phyloP scores from a whole-genome alignment of 2,888 invertebrate species.

The Conchocele bisecta region DNA sequence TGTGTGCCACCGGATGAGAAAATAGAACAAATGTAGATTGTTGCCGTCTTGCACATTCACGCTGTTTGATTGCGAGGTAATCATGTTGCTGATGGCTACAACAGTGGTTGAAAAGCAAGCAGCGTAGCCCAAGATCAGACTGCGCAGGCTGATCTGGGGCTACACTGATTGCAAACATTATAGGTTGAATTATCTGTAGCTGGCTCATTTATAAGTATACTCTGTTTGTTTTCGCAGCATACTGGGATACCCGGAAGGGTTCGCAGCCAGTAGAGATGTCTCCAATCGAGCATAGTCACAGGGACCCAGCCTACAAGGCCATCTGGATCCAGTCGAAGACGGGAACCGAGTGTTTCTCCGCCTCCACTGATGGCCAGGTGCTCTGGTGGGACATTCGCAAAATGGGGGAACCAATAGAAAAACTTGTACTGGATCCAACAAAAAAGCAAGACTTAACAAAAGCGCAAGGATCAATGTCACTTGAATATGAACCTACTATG shows the following conservation, averaged over 20 bases:
- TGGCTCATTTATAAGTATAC: too few species aligned
- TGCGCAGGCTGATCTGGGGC: too few species aligned
- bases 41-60: too few species aligned
- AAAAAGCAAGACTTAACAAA: conserved; percentile 87
- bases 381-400: conserved; percentile 93
- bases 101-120: too few species aligned
- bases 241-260: conserved; percentile 87
- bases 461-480: conserved; percentile 89
- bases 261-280: conserved; percentile 91
- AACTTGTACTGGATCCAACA: conserved; percentile 88
- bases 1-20: too few species aligned
- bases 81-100: too few species aligned
- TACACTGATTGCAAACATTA: too few species aligned
- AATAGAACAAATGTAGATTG: too few species aligned
- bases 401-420: conserved; percentile 88
- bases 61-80: too few species aligned
- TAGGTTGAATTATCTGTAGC: too few species aligned
- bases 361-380: conserved; percentile 95
- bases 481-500: conserved; percentile 93
- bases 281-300: conserved; percentile 91
- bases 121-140: too few species aligned
- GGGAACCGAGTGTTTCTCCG: conserved; percentile 96
- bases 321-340: conserved; percentile 97
- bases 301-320: conserved; percentile 93
- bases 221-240: conserved; percentile 75